These are phyloP conservation scores for Chrosomus eos DNA, from an alignment of 2,797 vertebrate genomes.

Conservation along the genomic window DNA sequence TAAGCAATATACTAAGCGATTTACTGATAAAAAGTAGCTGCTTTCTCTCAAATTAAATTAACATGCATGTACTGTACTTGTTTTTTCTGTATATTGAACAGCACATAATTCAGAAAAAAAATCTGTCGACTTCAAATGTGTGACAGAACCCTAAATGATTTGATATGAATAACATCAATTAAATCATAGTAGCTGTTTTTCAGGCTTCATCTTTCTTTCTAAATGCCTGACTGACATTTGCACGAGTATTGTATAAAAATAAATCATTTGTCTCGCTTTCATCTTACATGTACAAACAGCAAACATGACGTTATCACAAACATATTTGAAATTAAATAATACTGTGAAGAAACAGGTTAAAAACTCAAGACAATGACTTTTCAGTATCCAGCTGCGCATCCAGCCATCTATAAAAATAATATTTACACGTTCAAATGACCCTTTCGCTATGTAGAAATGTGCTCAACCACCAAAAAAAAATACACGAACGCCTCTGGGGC, in stretches of 20 bases:
- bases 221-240: constrained; percentile 15
- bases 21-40: constrained; percentile 27
- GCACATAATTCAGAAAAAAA: neutral
- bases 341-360: neutral
- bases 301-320: constrained; percentile 13
- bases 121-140: neutral
- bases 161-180: neutral
- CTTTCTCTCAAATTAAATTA: constrained; percentile 1
- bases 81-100: neutral
- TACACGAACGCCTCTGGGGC: constrained; percentile 33
- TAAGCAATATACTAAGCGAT: constrained; percentile 13
- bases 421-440: constrained; percentile 27
- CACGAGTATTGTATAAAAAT: constrained; percentile 60
- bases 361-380: constrained; percentile 2
- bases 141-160: neutral
- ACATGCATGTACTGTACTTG: neutral
- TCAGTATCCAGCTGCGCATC: neutral
- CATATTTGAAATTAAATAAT: neutral
- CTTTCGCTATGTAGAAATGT: neutral
- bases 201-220: neutral
- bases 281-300: constrained; percentile 46
- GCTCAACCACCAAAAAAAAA: constrained; percentile 57
- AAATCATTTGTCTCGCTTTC: constrained; percentile 51
- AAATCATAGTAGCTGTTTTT: constrained; percentile 27
- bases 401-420: constrained; percentile 50